A percentile compares a stretch with the other conserved stretches of the same genome.
Conservation (phyloP, 2,113 vertebrate genomes). For the Cricetomys ansorgei region DNA sequence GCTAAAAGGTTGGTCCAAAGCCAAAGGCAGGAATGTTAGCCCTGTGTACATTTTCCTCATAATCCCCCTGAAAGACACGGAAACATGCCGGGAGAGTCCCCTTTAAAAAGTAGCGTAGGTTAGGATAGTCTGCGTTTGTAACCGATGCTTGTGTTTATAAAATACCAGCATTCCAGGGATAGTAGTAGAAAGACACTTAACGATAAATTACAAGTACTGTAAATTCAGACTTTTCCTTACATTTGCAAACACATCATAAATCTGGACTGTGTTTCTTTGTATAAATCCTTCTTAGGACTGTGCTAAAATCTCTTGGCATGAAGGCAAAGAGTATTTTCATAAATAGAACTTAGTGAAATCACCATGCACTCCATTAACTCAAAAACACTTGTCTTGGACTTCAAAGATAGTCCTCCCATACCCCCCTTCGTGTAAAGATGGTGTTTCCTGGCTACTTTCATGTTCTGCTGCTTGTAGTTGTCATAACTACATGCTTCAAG, state of each 20-base stretch:
- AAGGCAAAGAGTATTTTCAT: slow-evolving; percentile 83
- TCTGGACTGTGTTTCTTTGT: slow-evolving; percentile 79
- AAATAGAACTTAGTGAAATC: slow-evolving; percentile 90
- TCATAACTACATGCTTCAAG: slow-evolving; percentile 86
- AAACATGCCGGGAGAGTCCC: slow-evolving; percentile 56
- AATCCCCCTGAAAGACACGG: slow-evolving; percentile 37
- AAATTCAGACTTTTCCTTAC: slow-evolving; percentile 81
- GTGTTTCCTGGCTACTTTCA: slow-evolving; percentile 84
- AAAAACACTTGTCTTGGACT: slow-evolving; percentile 85
- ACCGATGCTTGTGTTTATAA: slow-evolving; percentile 74
- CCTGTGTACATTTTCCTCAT: slow-evolving; percentile 49
- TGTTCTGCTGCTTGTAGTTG: slow-evolving; percentile 88
- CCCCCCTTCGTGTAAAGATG: slow-evolving; percentile 71
- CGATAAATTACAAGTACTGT: slow-evolving; percentile 79
- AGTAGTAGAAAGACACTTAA: slow-evolving; percentile 77
- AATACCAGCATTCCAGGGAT: slow-evolving; percentile 84
- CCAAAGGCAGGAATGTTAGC: slow-evolving; percentile 49
- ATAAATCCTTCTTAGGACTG: slow-evolving; percentile 82
- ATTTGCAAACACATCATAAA: slow-evolving; percentile 88
- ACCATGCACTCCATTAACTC: slow-evolving; percentile 88
- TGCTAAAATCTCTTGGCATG: slow-evolving; percentile 82
- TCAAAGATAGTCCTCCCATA: slow-evolving; percentile 83
- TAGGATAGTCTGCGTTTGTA: slow-evolving; percentile 68
- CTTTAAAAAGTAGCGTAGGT: slow-evolving; percentile 59
- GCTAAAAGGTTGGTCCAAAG: slow-evolving; percentile 56